phyloP scores from a whole-genome alignment of 2,797 vertebrate genomes.

The Dromococcyx pavoninus region DNA sequence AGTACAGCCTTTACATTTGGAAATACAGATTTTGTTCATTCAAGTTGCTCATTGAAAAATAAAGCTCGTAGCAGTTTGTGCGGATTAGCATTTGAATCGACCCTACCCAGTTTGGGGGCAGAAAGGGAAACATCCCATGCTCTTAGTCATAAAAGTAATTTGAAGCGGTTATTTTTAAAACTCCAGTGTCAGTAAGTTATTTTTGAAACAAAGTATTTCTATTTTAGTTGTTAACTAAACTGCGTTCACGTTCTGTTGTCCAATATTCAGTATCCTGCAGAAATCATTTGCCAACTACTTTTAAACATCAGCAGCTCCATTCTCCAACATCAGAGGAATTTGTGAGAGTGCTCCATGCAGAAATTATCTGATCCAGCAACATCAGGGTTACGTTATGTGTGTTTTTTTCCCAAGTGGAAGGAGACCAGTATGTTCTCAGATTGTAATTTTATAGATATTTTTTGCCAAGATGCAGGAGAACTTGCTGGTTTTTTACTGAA shows the following conservation, averaged over 20 bases:
- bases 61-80: background rate
- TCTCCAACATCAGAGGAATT: background rate
- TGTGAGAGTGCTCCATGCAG: background rate
- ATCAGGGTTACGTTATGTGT: background rate
- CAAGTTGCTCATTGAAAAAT: background rate
- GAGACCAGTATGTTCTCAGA: slow-evolving; percentile 23
- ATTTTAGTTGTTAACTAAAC: slow-evolving; percentile 17
- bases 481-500: slow-evolving; percentile 66
- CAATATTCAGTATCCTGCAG: background rate
- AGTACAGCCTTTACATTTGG: slow-evolving; percentile 27
- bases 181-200: slow-evolving; percentile 44
- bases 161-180: slow-evolving; percentile 43
- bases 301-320: slow-evolving; percentile 7
- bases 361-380: background rate
- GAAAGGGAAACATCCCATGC: background rate
- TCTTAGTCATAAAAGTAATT: slow-evolving; percentile 1
- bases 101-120: slow-evolving; percentile 7
- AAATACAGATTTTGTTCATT: slow-evolving; percentile 40
- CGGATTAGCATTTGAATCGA: slow-evolving; percentile 48
- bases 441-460: background rate
- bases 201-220: slow-evolving; percentile 43
- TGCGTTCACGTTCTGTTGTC: background rate
- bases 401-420: slow-evolving; percentile 22
- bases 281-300: slow-evolving; percentile 33
- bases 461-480: slow-evolving; percentile 46